Conservation (phyloP, 1,140 invertebrate species). For the Harpegnathos saltator region DNA sequence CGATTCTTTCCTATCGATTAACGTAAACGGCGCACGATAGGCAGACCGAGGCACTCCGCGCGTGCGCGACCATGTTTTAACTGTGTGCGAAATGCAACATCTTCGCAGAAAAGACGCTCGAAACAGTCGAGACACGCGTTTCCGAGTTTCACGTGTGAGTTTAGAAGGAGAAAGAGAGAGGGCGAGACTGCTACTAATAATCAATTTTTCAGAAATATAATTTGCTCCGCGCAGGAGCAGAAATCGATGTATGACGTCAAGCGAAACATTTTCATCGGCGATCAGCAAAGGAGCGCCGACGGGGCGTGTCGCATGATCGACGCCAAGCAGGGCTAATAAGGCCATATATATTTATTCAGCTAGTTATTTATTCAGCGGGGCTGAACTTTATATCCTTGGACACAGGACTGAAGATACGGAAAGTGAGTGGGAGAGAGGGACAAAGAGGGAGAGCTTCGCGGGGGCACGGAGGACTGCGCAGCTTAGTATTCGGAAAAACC, state of each 20-base stretch:
- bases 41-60: background rate
- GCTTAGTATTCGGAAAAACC: slow-evolving; percentile 79
- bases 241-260: slow-evolving; percentile 59
- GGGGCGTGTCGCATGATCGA: slow-evolving; percentile 76
- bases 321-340: slow-evolving; percentile 81
- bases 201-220: no score
- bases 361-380: no score
- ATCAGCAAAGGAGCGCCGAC: slow-evolving; percentile 65
- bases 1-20: slow-evolving; percentile 12
- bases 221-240: no score
- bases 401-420: slow-evolving; percentile 43
- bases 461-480: slow-evolving; percentile 54
- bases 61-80: background rate
- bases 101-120: background rate
- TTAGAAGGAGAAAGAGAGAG: no score
- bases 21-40: background rate
- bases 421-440: slow-evolving; percentile 54
- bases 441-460: slow-evolving; percentile 56
- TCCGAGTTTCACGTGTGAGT: no score
- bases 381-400: slow-evolving; percentile 72
- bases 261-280: slow-evolving; percentile 58
- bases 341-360: slow-evolving; percentile 84
- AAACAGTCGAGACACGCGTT: no score
- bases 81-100: background rate
- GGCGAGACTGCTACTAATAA: no score